Evolutionary conservation across 1,140 invertebrate genomes (phyloP), one percentile per base, ranked within the genome.

Genomic region (Ylistrum balloti): DNA sequence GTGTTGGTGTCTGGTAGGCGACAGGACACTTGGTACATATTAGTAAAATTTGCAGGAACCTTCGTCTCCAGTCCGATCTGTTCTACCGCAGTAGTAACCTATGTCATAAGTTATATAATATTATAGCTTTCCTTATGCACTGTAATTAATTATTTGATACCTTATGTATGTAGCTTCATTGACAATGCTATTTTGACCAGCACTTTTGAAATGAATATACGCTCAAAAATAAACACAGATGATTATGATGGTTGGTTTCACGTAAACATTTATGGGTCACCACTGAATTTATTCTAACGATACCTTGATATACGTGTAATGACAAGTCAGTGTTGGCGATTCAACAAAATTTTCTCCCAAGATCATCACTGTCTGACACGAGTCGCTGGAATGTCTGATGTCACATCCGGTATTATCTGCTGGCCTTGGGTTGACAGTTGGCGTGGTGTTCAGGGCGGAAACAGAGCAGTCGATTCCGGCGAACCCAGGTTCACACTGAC

Each of bases 301-400:
- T 86, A 90, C 91, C 89, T 90, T 33, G 74, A 88, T 86, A 33
- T 38, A 92, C 28, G 88, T 33, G 89, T 89, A 92, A 35, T 88
- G 88, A 48, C 91, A 92, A 9, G 88, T 92, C 7, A 92, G n/a
- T 0, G 88, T 90, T 0, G n/a, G 33, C 0, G 89, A 90, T n/a
- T 92, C 89, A n/a, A 92, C 91, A 89, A 92, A 92, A 33, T 89
- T 89, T 34, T 87, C 22, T 56, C 91, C 91, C 86, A 56, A 89
- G 11, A 92, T 74, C 33, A 34, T 86, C 10, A 88, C 88, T 35
- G 89, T 89, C 28, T 41, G 88, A 85, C 91, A 92, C 22, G 5
- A 28, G 38, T 92, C 89, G 33, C 87, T 89, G 5, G 85, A 87
- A 22, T 56, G 33, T 34, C 88, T 89, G 11, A 56, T 87, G 32